phyloP scores from a whole-genome alignment of 2,113 vertebrate species.

The Tor tambroides region DNA sequence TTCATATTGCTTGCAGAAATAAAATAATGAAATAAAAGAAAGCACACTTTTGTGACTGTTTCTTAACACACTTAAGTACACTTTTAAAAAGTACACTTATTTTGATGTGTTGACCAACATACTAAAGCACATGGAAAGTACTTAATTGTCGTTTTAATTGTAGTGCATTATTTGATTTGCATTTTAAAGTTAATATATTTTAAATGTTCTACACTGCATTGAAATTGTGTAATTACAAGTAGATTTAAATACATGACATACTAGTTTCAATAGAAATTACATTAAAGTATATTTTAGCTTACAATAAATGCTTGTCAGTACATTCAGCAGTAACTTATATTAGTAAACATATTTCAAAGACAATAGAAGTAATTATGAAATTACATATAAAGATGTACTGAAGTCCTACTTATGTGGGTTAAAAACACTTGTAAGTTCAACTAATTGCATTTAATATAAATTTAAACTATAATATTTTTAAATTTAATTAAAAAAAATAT shows the following conservation, averaged over 20 bases:
- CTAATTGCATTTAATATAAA: background rate
- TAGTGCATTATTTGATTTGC: background rate
- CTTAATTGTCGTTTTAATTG: background rate
- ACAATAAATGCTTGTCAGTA: background rate
- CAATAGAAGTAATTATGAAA: background rate
- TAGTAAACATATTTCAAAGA: too few relatives aligned
- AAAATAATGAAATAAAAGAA: background rate
- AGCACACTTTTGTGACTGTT: too few relatives aligned
- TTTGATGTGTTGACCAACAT: too few relatives aligned
- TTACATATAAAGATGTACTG: background rate
- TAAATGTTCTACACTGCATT: background rate
- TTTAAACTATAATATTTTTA: background rate
- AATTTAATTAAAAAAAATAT: too few relatives aligned
- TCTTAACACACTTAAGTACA: background rate
- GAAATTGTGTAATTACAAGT: background rate
- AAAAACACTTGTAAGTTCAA: background rate
- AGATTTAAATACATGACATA: background rate
- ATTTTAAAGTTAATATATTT: background rate
- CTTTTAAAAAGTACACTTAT: background rate
- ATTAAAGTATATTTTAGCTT: background rate
- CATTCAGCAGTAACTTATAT: too few relatives aligned
- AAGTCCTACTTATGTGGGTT: background rate
- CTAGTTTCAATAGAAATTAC: background rate
- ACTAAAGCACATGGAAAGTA: background rate
- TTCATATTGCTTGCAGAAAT: background rate